A percentile compares a stretch with the other conserved stretches of the same genome.
Conservation (phyloP, 2,113 vertebrate genomes). For the Morphnarchus princeps region DNA sequence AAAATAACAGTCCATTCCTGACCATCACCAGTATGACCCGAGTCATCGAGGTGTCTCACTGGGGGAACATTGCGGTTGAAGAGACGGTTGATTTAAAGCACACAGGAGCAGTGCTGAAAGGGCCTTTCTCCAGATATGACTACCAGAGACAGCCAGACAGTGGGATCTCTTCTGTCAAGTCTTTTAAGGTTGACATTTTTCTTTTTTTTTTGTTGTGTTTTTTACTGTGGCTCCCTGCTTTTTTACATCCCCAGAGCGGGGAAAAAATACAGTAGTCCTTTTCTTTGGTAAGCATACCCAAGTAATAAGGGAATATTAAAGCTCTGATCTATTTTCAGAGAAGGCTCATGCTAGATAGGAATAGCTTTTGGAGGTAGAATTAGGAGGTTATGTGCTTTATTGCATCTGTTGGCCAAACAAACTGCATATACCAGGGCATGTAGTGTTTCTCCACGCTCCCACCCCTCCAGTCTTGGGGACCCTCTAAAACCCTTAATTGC, state of each 20-base stretch:
- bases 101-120: conserved; percentile 92
- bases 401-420: neutral
- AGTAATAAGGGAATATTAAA: neutral
- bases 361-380: neutral
- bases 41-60: conserved; percentile 95
- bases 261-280: neutral
- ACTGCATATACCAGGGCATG: fast-evolving
- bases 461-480: neutral
- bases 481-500: neutral
- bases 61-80: conserved; percentile 98
- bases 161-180: conserved; percentile 96
- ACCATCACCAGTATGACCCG: conserved; percentile 93
- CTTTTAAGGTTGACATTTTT: conserved; percentile 85
- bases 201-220: neutral
- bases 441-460: neutral
- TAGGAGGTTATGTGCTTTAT: neutral
- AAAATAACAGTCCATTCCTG: conserved; percentile 96
- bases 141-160: conserved; percentile 98
- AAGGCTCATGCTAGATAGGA: neutral
- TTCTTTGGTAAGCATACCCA: neutral
- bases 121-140: conserved; percentile 95
- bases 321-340: neutral
- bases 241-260: neutral
- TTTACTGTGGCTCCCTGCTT: neutral
- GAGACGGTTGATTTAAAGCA: conserved; percentile 95